Evolutionary conservation across 2,888 invertebrate genomes (phyloP).

Genomic region (Galerucella calmariensis): DNA sequence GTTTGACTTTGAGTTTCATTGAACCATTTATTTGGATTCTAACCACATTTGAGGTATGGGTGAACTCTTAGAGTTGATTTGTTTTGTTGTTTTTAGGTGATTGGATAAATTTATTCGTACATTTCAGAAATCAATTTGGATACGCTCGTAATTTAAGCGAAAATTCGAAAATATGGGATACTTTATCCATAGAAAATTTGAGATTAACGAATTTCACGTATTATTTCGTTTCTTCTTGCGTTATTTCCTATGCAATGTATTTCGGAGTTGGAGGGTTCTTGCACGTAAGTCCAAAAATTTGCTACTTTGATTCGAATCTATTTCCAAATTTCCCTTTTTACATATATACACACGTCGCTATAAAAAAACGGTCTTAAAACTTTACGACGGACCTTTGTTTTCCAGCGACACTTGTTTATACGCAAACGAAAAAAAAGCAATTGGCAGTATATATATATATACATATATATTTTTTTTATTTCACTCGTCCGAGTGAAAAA

Average conservation of each 20-base stretch:
- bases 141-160: conserved; percentile 38
- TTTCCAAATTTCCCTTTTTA: neutral
- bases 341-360: neutral
- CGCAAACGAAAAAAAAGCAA: conserved; percentile 53
- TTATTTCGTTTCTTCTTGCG: conserved; percentile 67
- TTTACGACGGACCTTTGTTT: conserved; percentile 38
- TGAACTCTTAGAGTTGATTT: too few species aligned
- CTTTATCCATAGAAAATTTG: conserved; percentile 65
- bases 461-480: conserved; percentile 22
- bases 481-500: conserved; percentile 36
- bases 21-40: too few species aligned
- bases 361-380: conserved; percentile 31
- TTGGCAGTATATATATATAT: conserved; percentile 31
- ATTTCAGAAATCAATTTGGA: conserved; percentile 71
- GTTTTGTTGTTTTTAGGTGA: conserved; percentile 73
- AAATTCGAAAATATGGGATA: conserved; percentile 57
- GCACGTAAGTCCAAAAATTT: conserved; percentile 68
- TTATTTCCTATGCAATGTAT: conserved; percentile 71
- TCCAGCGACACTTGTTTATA: conserved; percentile 51
- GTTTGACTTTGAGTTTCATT: too few species aligned
- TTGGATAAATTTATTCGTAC: conserved; percentile 74
- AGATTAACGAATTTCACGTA: conserved; percentile 67
- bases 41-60: too few species aligned
- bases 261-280: conserved; percentile 75
- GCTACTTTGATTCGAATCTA: neutral